Evolutionary conservation across 2,797 vertebrate species (phyloP).

Genomic region (Threskiornis aethiopicus): DNA sequence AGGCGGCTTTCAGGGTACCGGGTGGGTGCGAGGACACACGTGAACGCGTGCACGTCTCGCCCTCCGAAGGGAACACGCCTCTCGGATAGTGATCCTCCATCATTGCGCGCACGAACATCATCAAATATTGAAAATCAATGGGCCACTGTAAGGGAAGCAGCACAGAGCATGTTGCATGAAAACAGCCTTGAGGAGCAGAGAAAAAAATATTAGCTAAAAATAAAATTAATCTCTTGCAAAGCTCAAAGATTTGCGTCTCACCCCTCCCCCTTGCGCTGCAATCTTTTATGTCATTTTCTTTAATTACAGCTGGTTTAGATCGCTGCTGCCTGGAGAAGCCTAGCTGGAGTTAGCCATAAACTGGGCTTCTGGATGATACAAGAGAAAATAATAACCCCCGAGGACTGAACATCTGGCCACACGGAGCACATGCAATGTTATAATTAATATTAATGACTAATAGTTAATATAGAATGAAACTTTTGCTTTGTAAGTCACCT

Average conservation of each 20-base stretch:
- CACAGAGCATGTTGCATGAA: not conserved
- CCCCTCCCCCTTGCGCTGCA: not conserved
- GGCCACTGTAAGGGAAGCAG: not conserved
- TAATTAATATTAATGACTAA: not conserved
- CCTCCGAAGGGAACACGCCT: not conserved
- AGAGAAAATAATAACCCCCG: not conserved
- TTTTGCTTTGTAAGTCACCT: not conserved
- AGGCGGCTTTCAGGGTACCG: not conserved
- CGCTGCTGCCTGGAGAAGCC: constrained; percentile 10
- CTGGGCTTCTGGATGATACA: constrained; percentile 21
- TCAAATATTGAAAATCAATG: constrained; percentile 5
- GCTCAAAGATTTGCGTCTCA: not conserved
- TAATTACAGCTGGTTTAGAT: constrained; percentile 35
- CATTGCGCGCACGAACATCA: not conserved
- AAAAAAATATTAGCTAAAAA: constrained; percentile 28
- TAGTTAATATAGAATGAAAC: not conserved
- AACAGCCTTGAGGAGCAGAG: constrained; percentile 16
- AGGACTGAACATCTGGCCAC: constrained; percentile 9
- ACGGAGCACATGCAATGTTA: fast-evolving
- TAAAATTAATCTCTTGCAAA: constrained; percentile 32
- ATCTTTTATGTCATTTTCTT: constrained; percentile 2
- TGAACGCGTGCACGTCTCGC: fast-evolving
- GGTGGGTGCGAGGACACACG: fast-evolving
- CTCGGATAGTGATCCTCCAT: fast-evolving
- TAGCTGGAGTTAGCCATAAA: not conserved